Conservation (phyloP, 1,140 invertebrate genomes). For the Pogonomyrmex barbatus region DNA sequence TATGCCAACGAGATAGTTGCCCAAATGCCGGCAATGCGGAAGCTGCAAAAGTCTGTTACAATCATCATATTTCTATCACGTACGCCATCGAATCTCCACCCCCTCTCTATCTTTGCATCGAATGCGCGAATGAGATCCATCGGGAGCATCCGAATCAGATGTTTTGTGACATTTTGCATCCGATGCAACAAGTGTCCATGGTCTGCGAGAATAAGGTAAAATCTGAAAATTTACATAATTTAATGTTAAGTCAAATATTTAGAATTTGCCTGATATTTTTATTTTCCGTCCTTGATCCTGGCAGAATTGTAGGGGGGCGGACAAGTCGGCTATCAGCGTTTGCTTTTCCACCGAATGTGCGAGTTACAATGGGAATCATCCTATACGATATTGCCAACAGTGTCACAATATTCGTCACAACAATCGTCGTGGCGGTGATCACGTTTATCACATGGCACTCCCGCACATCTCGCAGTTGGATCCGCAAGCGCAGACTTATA, state of each 20-base stretch:
- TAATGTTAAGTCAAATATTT: not conserved
- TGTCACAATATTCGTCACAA: conserved; percentile 96
- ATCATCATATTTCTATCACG: conserved; percentile 94
- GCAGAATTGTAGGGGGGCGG: conserved; percentile 96
- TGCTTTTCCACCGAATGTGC: conserved; percentile 99
- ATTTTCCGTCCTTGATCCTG: not conserved
- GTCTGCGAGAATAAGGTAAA: conserved; percentile 98
- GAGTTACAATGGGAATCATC: conserved; percentile 97
- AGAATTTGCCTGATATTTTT: not conserved
- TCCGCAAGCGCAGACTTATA: conserved; percentile 95
- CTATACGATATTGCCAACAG: conserved; percentile 96
- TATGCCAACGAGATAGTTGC: conserved; percentile 95
- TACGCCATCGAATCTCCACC: conserved; percentile 95
- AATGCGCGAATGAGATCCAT: conserved; percentile 97
- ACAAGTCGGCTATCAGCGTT: conserved; percentile 97
- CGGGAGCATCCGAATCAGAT: conserved; percentile 93
- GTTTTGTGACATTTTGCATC: conserved; percentile 96
- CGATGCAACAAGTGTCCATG: conserved; percentile 97
- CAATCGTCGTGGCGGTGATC: conserved; percentile 93
- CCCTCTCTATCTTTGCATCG: conserved; percentile 97
- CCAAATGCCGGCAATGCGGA: conserved; percentile 93
- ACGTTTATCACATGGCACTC: conserved; percentile 95
- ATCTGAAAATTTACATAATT: not conserved
- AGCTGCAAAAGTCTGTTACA: conserved; percentile 96
- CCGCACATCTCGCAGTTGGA: conserved; percentile 95